phyloP scores from a whole-genome alignment of 1,140 invertebrate genomes.

The Platyura marginata region DNA sequence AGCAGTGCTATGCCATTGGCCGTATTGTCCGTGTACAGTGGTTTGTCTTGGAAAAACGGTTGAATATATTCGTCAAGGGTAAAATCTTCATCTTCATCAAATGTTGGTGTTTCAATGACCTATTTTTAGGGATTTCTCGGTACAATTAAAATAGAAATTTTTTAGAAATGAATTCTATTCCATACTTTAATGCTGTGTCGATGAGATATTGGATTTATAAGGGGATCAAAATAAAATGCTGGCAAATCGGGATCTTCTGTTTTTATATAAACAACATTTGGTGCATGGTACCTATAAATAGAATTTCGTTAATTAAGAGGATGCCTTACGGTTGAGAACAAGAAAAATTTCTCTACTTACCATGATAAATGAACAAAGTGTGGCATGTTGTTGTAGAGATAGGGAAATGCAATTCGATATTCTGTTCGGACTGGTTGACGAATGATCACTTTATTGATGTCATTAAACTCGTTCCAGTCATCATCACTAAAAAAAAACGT shows the following conservation, averaged over 20 bases:
- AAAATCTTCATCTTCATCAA: conserved; percentile 93
- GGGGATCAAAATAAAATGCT: conserved; percentile 98
- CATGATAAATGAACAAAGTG: conserved; percentile 88
- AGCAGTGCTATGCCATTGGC: conserved; percentile 97
- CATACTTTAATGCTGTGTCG: conserved; percentile 70
- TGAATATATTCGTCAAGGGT: conserved; percentile 75
- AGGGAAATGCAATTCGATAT: conserved; percentile 98
- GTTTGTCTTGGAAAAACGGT: conserved; percentile 86
- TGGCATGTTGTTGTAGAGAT: conserved; percentile 97
- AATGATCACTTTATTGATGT: conserved; percentile 99
- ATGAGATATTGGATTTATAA: conserved; percentile 98
- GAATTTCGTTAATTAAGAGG: not conserved
- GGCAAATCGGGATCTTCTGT: conserved; percentile 99
- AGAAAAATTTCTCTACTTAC: conserved; percentile 34
- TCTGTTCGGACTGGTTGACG: conserved; percentile 96
- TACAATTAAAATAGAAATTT: no score
- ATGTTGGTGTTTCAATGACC: conserved; percentile 60
- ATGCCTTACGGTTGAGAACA: not conserved
- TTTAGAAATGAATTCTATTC: conserved; percentile 5
- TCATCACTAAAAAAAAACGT: conserved; percentile 66
- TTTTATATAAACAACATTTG: conserved; percentile 98
- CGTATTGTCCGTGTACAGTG: conserved; percentile 95
- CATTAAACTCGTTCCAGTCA: conserved; percentile 99
- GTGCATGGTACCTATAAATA: conserved; percentile 83
- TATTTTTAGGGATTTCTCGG: no score